Percentiles rank a stretch among this genome's conserved stretches.
These are phyloP conservation scores for Kradibia gibbosae DNA, from an alignment of 1,140 invertebrate genomes.

Conservation along the genomic window DNA sequence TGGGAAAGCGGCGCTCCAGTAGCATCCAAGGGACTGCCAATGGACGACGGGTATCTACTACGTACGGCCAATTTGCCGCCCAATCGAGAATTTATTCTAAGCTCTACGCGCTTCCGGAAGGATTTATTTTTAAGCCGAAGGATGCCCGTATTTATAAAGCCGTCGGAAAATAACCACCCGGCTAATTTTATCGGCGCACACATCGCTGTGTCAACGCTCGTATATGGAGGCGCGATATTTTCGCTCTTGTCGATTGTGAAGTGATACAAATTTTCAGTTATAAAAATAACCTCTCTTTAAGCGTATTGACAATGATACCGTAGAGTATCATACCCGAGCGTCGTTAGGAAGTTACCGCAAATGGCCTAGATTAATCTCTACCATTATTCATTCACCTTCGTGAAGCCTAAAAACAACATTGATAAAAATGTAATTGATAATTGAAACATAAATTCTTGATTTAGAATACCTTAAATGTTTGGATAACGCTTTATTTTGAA, in stretches of 20 bases:
- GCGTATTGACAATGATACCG: not conserved
- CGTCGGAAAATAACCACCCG: slow-evolving; percentile 17
- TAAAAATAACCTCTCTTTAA: not conserved
- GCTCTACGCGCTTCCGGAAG: slow-evolving; percentile 18
- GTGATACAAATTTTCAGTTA: not conserved
- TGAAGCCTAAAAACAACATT: too few relatives aligned
- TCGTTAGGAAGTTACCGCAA: too few relatives aligned
- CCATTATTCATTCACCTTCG: too few relatives aligned
- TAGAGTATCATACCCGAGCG: not conserved
- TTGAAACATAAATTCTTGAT: too few relatives aligned
- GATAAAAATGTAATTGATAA: too few relatives aligned
- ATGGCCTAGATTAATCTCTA: too few relatives aligned
- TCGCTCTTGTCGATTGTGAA: not conserved
- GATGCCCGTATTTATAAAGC: slow-evolving; percentile 44
- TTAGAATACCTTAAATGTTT: too few relatives aligned
- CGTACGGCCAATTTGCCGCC: not conserved
- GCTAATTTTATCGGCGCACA: slow-evolving; percentile 34
- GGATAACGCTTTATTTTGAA: too few relatives aligned
- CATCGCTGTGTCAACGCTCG: not conserved
- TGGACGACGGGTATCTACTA: not conserved
- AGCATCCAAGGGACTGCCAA: not conserved
- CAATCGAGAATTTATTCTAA: not conserved
- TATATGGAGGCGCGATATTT: not conserved
- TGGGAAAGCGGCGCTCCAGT: not conserved
- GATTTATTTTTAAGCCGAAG: slow-evolving; percentile 40